Conservation (phyloP, 1,140 invertebrate genomes). For the Pseudomyrmex concolor region DNA sequence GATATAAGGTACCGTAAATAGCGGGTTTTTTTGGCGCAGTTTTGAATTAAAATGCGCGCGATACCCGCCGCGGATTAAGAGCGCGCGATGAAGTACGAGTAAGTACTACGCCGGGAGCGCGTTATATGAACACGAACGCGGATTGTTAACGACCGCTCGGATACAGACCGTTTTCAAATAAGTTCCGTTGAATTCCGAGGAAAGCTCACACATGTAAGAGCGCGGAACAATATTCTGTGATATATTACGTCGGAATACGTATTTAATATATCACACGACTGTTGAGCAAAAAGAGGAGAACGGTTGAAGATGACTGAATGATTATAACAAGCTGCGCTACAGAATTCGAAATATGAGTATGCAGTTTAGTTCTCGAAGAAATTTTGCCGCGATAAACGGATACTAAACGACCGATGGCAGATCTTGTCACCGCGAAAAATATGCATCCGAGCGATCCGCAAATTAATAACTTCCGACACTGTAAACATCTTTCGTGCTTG, state of each 20-base stretch:
- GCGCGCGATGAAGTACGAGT: conserved; percentile 11
- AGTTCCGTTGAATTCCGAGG: conserved; percentile 36
- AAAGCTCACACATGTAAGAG: conserved; percentile 26
- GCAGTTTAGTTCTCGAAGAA: background rate
- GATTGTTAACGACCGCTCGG: conserved; percentile 38
- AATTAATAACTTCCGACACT: conserved; percentile 47
- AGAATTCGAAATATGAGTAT: conserved; percentile 6
- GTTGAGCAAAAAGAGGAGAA: conserved; percentile 3
- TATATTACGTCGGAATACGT: conserved; percentile 17
- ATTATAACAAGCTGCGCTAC: background rate
- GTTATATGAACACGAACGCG: background rate
- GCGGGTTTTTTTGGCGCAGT: background rate
- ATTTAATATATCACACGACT: conserved; percentile 11
- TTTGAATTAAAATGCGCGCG: conserved; percentile 47
- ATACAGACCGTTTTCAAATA: conserved; percentile 42
- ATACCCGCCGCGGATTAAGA: conserved; percentile 42
- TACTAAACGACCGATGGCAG: conserved; percentile 25
- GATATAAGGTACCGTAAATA: conserved; percentile 23
- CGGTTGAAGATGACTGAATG: too few species aligned
- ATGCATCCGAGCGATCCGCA: conserved; percentile 1
- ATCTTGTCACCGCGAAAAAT: conserved; percentile 16
- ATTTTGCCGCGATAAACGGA: background rate
- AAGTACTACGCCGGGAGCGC: background rate
- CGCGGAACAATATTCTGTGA: conserved; percentile 37
- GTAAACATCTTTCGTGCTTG: conserved; percentile 40